Conservation (phyloP, 2,888 invertebrate species). For the Cheilosia soror region DNA sequence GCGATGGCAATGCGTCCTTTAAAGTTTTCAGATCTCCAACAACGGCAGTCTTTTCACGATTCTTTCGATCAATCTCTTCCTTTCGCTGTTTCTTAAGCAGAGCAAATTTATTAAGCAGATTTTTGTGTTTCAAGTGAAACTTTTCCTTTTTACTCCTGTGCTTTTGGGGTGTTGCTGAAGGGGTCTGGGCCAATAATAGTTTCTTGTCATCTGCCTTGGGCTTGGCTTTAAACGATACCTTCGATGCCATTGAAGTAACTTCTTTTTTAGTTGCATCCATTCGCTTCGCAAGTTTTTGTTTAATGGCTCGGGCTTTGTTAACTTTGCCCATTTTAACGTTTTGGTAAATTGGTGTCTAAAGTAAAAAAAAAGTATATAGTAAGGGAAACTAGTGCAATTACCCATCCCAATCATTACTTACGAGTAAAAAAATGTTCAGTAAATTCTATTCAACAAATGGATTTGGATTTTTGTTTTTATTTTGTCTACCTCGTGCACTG, state of each 20-base stretch:
- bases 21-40: slow-evolving; percentile 81
- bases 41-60: slow-evolving; percentile 79
- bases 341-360: not conserved
- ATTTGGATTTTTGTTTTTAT: too few relatives aligned
- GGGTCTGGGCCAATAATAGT: slow-evolving; percentile 15
- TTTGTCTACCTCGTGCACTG: too few relatives aligned
- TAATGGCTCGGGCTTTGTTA: slow-evolving; percentile 53
- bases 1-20: slow-evolving; percentile 82
- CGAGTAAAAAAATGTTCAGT: too few relatives aligned
- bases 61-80: slow-evolving; percentile 79
- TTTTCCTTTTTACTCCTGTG: slow-evolving; percentile 81
- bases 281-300: slow-evolving; percentile 61
- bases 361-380: too few relatives aligned
- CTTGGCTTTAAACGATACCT: slow-evolving; percentile 64
- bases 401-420: too few relatives aligned
- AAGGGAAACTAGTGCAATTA: too few relatives aligned
- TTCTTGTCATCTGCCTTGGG: slow-evolving; percentile 39
- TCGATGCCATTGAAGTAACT: slow-evolving; percentile 54
- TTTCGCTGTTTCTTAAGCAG: slow-evolving; percentile 79
- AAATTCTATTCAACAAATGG: too few relatives aligned
- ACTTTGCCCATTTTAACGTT: slow-evolving; percentile 57
- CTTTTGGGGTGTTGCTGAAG: slow-evolving; percentile 76
- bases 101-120: slow-evolving; percentile 80
- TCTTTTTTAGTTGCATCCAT: slow-evolving; percentile 48
- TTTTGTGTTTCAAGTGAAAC: slow-evolving; percentile 79